Conservation (phyloP, 2,888 invertebrate species). For the Rhodophaea formosa region DNA sequence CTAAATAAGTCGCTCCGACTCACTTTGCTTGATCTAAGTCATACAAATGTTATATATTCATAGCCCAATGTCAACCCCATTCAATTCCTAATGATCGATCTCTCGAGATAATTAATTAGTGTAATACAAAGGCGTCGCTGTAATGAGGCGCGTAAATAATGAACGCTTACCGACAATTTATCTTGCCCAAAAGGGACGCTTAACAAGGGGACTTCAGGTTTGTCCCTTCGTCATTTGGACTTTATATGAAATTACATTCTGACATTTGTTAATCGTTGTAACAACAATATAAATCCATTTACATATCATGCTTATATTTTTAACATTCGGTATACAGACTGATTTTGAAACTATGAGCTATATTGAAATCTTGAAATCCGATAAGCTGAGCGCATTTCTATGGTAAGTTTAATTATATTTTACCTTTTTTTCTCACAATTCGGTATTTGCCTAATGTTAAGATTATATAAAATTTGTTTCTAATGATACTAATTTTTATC, state of each 20-base stretch:
- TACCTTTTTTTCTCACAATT: too few relatives aligned
- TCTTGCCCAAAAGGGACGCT: constrained; percentile 6
- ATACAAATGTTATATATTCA: not conserved
- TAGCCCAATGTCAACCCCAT: not conserved
- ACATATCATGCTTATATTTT: too few relatives aligned
- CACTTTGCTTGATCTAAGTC: too few relatives aligned
- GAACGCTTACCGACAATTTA: not conserved
- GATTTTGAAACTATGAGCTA: too few relatives aligned
- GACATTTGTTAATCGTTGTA: not conserved
- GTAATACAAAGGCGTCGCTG: not conserved
- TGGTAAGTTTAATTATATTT: too few relatives aligned
- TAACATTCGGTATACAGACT: too few relatives aligned
- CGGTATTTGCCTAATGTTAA: too few relatives aligned
- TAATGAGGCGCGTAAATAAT: constrained; percentile 1
- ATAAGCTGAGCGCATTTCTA: too few relatives aligned
- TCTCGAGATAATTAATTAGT: not conserved
- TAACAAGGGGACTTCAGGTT: not conserved
- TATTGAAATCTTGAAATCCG: too few relatives aligned
- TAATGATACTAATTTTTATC: too few relatives aligned
- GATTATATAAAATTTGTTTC: too few relatives aligned
- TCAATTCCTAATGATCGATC: not conserved
- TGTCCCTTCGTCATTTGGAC: not conserved
- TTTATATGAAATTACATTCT: not conserved
- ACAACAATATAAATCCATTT: not conserved
- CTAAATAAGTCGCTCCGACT: too few relatives aligned